These are phyloP conservation scores for Eucidaris tribuloides DNA, from an alignment of 35 echinoderm and acorn worm genomes.

Conservation along the genomic window DNA sequence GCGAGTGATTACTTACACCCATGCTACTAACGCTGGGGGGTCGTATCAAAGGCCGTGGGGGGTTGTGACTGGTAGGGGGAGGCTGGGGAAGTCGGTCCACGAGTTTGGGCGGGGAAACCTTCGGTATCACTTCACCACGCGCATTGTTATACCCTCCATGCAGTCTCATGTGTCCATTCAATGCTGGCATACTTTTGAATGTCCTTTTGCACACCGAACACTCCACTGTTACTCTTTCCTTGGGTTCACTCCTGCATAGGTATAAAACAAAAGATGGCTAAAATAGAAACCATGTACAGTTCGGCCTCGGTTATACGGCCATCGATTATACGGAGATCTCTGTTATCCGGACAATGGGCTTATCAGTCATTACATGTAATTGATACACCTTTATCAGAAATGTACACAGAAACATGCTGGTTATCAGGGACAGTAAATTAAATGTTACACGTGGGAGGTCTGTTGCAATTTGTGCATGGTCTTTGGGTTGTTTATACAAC, in stretches of 20 bases:
- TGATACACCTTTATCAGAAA: too few relatives aligned
- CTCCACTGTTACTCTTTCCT: constrained; percentile 71
- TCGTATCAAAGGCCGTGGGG: background rate
- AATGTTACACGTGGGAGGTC: too few relatives aligned
- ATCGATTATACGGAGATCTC: too few relatives aligned
- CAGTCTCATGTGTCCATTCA: constrained; percentile 98
- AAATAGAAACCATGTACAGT: too few relatives aligned
- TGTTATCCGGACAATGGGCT: too few relatives aligned
- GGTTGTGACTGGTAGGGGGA: constrained; percentile 2
- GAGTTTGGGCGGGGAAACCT: background rate
- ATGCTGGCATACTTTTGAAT: constrained; percentile 98
- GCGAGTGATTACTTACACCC: background rate
- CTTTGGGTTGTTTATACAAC: too few relatives aligned
- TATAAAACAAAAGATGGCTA: too few relatives aligned
- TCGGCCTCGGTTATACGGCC: too few relatives aligned
- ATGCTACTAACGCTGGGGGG: background rate
- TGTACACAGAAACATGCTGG: too few relatives aligned
- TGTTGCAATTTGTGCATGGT: too few relatives aligned
- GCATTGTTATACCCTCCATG: constrained; percentile 92
- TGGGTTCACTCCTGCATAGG: constrained; percentile 52
- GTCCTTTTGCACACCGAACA: constrained; percentile 90
- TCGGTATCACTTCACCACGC: background rate
- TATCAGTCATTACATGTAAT: too few relatives aligned
- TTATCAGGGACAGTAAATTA: too few relatives aligned
- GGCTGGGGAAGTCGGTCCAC: constrained; percentile 15